A percentile compares a stretch with the other conserved stretches of the same genome.
These are phyloP conservation scores for Columba guinea DNA, from an alignment of 2,797 vertebrate species.

Conservation along the genomic window DNA sequence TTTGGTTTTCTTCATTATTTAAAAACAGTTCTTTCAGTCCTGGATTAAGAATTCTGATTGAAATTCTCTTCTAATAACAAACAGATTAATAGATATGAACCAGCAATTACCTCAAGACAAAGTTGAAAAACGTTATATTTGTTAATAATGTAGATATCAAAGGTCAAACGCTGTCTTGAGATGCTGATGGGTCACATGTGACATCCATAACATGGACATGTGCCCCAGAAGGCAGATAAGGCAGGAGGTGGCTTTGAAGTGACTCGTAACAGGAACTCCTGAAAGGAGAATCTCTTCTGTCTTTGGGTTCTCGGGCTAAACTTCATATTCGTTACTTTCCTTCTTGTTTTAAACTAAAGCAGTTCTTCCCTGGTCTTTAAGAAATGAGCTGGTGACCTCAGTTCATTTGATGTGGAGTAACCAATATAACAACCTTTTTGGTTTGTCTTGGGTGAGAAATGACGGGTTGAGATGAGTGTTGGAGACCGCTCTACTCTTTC, in stretches of 20 bases:
- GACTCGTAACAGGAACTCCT: constrained; percentile 43
- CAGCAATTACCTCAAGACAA: background rate
- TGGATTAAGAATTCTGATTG: constrained; percentile 20
- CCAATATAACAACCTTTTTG: background rate
- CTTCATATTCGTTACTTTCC: constrained; percentile 40
- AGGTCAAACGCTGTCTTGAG: constrained; percentile 28
- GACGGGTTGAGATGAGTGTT: background rate
- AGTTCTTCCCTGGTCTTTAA: background rate
- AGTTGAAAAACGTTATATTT: background rate
- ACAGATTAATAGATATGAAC: background rate
- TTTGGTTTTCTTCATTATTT: constrained; percentile 63
- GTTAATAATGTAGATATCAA: background rate
- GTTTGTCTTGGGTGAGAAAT: background rate
- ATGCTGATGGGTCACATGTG: constrained; percentile 50
- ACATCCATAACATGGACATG: constrained; percentile 15
- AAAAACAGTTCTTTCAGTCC: constrained; percentile 5
- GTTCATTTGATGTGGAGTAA: background rate
- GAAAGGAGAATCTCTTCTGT: constrained; percentile 61
- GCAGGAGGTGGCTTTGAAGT: background rate
- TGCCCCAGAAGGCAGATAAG: constrained; percentile 28
- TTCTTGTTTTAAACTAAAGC: constrained; percentile 49
- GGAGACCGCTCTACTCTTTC: background rate
- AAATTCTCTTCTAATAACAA: constrained; percentile 7
- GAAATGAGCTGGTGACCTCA: constrained; percentile 19
- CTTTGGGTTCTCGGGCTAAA: constrained; percentile 56